Conservation (phyloP, 2,113 vertebrate species). For the Microtus ochrogaster region DNA sequence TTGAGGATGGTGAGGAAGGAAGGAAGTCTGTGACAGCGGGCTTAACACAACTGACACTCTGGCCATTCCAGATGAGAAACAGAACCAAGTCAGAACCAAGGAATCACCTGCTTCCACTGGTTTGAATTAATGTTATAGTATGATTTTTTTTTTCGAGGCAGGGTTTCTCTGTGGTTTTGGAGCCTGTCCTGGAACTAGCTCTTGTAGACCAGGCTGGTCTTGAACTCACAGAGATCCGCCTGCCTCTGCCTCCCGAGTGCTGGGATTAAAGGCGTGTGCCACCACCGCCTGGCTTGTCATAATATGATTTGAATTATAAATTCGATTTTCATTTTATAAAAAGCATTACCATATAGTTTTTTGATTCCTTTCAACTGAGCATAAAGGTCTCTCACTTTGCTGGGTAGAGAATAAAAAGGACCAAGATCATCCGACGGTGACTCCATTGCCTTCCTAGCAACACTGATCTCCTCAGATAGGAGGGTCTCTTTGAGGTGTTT, state of each 20-base stretch:
- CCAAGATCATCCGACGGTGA: constrained; percentile 90
- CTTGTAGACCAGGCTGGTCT: too few species aligned
- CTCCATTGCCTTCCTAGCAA: constrained; percentile 89
- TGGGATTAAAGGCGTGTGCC: too few species aligned
- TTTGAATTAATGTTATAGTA: neutral
- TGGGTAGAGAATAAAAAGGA: constrained; percentile 97
- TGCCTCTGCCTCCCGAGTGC: too few species aligned
- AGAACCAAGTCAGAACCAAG: neutral
- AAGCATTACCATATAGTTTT: constrained; percentile 93
- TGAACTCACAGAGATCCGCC: too few species aligned
- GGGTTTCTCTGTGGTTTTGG: too few species aligned
- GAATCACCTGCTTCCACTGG: neutral
- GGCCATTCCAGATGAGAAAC: neutral
- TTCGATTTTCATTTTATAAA: neutral
- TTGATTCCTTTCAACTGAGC: constrained; percentile 91
- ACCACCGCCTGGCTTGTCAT: neutral
- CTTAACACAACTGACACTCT: neutral
- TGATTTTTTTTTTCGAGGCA: neutral
- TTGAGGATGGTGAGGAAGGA: neutral
- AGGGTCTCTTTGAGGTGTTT: constrained; percentile 89
- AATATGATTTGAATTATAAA: neutral
- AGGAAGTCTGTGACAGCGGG: neutral
- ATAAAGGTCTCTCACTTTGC: constrained; percentile 95
- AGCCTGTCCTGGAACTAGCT: too few species aligned
- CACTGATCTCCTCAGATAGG: constrained; percentile 91